phyloP scores from a whole-genome alignment of 2,888 invertebrate species.

The Himalopsyche kuldschensis region DNA sequence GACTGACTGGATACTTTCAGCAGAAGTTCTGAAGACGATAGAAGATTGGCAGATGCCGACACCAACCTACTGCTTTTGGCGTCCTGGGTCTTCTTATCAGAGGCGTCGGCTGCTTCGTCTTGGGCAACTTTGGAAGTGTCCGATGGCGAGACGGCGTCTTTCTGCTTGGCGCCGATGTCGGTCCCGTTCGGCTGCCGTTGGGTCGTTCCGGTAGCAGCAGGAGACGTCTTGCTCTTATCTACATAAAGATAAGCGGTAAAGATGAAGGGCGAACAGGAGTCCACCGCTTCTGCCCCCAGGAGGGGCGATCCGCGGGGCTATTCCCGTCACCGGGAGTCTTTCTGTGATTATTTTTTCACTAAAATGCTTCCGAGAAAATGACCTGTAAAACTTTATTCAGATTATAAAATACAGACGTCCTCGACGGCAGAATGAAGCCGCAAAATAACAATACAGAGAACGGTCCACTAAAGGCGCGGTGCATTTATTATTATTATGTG shows the following conservation, averaged over 20 bases:
- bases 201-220: conserved; percentile 33
- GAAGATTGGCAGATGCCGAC: conserved; percentile 8
- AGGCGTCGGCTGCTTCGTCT: conserved; percentile 28
- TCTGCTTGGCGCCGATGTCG: not conserved
- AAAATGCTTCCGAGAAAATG: not conserved
- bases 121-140: conserved; percentile 8
- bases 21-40: not conserved
- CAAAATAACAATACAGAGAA: not conserved
- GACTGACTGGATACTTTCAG: not conserved
- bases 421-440: not conserved
- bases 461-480: conserved; percentile 9
- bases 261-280: conserved; percentile 44
- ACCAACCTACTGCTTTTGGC: conserved; percentile 36
- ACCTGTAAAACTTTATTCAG: conserved; percentile 28
- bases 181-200: conserved; percentile 38
- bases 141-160: conserved; percentile 2
- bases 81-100: conserved; percentile 37
- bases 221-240: conserved; percentile 5
- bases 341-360: not conserved
- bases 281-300: conserved; percentile 40
- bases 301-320: conserved; percentile 51
- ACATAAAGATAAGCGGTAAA: conserved; percentile 15
- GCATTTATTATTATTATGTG: not conserved
- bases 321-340: conserved; percentile 46
- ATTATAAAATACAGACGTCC: conserved; percentile 16